These are phyloP conservation scores for Tetragonula clypearis DNA, from an alignment of 1,140 invertebrate species.

Conservation along the genomic window DNA sequence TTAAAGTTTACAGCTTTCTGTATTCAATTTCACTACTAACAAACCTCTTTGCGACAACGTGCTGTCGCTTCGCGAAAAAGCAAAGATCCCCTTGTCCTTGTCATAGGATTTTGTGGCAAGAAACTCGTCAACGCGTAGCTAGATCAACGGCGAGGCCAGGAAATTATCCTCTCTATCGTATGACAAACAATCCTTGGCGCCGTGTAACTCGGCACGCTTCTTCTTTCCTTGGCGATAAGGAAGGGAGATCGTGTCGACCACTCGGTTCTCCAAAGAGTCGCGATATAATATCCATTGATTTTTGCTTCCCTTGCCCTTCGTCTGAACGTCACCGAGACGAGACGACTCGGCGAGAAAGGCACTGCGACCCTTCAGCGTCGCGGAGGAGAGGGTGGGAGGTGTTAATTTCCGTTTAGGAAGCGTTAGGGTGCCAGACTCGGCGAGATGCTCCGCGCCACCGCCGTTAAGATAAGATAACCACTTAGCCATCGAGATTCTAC, in stretches of 20 bases:
- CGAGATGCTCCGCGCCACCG: conserved; percentile 59
- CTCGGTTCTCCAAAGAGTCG: background rate
- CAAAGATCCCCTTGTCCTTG: conserved; percentile 42
- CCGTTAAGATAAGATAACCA: conserved; percentile 80
- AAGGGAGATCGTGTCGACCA: conserved; percentile 33
- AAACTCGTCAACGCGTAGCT: conserved; percentile 4
- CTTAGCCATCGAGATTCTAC: conserved; percentile 74
- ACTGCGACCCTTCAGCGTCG: background rate
- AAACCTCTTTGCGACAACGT: conserved; percentile 34
- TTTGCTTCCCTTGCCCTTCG: conserved; percentile 50
- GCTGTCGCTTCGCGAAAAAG: conserved; percentile 4
- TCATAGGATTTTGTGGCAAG: background rate
- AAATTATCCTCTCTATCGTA: conserved; percentile 72
- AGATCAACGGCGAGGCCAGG: conserved; percentile 39
- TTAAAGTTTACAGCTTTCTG: no score
- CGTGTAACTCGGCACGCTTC: background rate
- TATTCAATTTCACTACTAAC: conserved; percentile 47
- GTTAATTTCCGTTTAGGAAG: conserved; percentile 78
- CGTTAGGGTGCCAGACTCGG: conserved; percentile 61
- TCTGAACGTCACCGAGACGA: conserved; percentile 3
- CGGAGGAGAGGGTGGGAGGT: conserved; percentile 39
- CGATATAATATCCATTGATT: conserved; percentile 73
- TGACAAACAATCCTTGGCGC: conserved; percentile 66
- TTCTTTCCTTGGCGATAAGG: background rate
- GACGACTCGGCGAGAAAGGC: conserved; percentile 20